phyloP scores from a whole-genome alignment of 2,797 vertebrate species.

The Galaxias olidus region DNA sequence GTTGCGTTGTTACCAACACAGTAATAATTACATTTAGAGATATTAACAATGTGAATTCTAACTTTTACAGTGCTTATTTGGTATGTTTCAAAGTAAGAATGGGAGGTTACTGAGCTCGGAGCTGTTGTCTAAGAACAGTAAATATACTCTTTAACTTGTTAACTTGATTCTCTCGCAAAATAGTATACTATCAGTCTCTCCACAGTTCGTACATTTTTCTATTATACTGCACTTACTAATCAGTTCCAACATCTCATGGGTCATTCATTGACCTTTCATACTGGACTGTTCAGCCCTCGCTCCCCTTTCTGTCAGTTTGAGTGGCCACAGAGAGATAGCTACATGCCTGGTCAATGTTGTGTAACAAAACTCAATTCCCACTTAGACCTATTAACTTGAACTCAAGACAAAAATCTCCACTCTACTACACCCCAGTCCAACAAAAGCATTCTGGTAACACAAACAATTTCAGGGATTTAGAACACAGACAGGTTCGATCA shows the following conservation, averaged over 20 bases:
- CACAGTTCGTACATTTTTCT: slow-evolving; percentile 28
- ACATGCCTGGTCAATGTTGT: slow-evolving; percentile 39
- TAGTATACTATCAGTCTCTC: neutral
- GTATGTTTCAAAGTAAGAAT: too few species aligned
- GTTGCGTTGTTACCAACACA: slow-evolving; percentile 10
- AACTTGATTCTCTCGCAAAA: too few species aligned
- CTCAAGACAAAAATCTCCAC: slow-evolving; percentile 35
- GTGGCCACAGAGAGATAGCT: slow-evolving; percentile 22
- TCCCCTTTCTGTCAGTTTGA: slow-evolving; percentile 31
- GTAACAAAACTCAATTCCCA: slow-evolving; percentile 50
- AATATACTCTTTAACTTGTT: too few species aligned
- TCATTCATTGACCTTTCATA: slow-evolving; percentile 36
- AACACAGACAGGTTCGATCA: slow-evolving; percentile 51
- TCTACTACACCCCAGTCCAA: slow-evolving; percentile 27
- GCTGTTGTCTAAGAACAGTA: too few species aligned
- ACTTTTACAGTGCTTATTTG: slow-evolving; percentile 31
- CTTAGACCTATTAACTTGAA: slow-evolving; percentile 44
- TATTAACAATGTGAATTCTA: slow-evolving; percentile 15
- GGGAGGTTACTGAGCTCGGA: too few species aligned
- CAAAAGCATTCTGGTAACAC: slow-evolving; percentile 52
- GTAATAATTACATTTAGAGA: too few species aligned
- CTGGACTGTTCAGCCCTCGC: slow-evolving; percentile 27
- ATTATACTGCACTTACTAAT: slow-evolving; percentile 39
- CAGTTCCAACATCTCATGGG: slow-evolving; percentile 56
- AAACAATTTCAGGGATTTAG: slow-evolving; percentile 50